Evolutionary conservation across 2,888 invertebrate genomes (phyloP), one percentile per base, ranked within the genome.

Genomic region (Colostygia pectinataria): DNA sequence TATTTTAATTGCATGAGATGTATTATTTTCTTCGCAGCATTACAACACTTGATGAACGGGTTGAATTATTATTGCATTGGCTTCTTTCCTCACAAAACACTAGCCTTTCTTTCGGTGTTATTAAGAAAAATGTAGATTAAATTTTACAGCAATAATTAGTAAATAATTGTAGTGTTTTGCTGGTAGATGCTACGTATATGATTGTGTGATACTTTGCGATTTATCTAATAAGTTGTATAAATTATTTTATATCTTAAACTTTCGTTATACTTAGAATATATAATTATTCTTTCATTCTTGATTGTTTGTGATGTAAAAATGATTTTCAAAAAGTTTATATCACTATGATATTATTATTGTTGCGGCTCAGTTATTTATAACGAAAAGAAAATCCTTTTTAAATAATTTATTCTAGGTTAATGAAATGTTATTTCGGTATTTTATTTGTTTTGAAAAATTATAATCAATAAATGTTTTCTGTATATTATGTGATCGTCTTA

Each of bases 71-170:
- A n/a, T 47, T 46, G 52, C 24, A 13, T 33, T 38, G 52, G 25
- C 46, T 46, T 51, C 23, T 51, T 45, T 36, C 32, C 51, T 45
- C 36, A 9, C 10, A 7, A 9, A 50, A 61, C 55, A 65, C 57
- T 68, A 87, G 86, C 85, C 84, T 87, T 87, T 85, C 80, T 83
- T 85, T 85, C 74, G 79, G 80, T 86, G 83, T 83, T 84, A 80
- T 74, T 68, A 74, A 54, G 64, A 66, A 28, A 67, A 68, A 67
- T 73, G 79, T 88, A 85, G 84, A 77, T 77, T 63, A 84, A 81
- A 82, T 65, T 76, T 81, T 78, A 85, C 86, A 89, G 89, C 89
- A 89, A 89, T 89, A 89, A 89, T 83, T 88, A 87, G 85, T 83
- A 80, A 63, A 70, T 87, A 86, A 85, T 74, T 65, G 82, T 86